These are phyloP conservation scores for Trissolcus brochymenae DNA, from an alignment of 2,888 invertebrate genomes.

Conservation along the genomic window DNA sequence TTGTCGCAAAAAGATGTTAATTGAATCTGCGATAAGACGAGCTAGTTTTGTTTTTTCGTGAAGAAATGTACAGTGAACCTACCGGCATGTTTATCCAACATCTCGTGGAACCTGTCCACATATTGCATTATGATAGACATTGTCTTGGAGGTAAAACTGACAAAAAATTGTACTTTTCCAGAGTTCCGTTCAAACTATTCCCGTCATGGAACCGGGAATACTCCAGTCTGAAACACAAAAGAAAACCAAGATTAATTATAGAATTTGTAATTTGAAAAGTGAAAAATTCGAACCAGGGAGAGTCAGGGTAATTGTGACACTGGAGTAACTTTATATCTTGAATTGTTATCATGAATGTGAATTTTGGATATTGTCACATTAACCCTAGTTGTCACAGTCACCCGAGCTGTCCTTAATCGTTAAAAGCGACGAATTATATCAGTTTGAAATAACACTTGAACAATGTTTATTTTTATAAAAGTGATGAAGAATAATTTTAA, in stretches of 20 bases:
- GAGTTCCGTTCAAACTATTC: slow-evolving; percentile 49
- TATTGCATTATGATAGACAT: slow-evolving; percentile 91
- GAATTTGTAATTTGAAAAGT: no score
- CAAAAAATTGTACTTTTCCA: slow-evolving; percentile 53
- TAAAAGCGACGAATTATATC: no score
- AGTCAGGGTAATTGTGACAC: no score
- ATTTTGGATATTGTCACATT: no score
- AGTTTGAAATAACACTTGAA: no score
- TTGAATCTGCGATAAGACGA: slow-evolving; percentile 26
- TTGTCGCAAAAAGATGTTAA: no score
- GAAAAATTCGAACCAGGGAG: no score
- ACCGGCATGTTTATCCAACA: slow-evolving; percentile 91
- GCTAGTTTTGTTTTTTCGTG: neutral
- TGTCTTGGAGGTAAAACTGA: slow-evolving; percentile 57
- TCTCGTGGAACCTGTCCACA: slow-evolving; percentile 86
- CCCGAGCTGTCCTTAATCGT: no score
- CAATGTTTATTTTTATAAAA: no score
- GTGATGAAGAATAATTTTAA: slow-evolving; percentile 8
- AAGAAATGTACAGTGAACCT: slow-evolving; percentile 48
- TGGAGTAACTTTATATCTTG: no score
- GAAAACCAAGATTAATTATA: slow-evolving; percentile 1
- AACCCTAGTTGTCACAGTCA: no score
- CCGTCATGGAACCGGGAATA: slow-evolving; percentile 58
- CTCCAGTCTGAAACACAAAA: slow-evolving; percentile 59
- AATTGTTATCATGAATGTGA: no score